Base-by-base conservation (phyloP, 2,888 invertebrate genomes). In the Drosophila formosana region DNA sequence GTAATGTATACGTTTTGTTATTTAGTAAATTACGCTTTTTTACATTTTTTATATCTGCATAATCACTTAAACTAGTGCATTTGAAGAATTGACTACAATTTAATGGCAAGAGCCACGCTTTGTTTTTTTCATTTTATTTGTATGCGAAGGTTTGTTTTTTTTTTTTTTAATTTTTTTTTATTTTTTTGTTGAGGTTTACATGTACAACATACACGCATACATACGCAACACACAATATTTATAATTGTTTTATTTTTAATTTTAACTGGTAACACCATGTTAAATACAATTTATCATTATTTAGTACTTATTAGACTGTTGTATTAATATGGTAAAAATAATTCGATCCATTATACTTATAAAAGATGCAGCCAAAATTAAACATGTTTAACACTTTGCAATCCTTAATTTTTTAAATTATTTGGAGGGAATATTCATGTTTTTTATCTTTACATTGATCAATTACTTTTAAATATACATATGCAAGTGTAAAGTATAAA, bases 391-490 rank as follows among this genome's bases (percentile, higher is more conserved):
- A 66, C 72, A 68, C 65, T 66, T 73, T 77, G 75, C 75, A 72
- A 81, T 85, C 80, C 77, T 86, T 91, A 91, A 90, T 89, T 90
- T 91, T 91, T 86, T 89, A 91, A 91, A 91, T 90, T 88, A 90
- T 89, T 83, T 90, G 90, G 91, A 90, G 90, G 91, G 91, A 91
- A 91, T 91, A 90, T 89, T 90, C 87, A 90, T 90, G 90, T 90
- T 82, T 86, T 66, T 75, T 83, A 88, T 79, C 74, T 68, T 73
- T 72, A 71, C 82, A 45, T 70, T 77, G 65, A 77, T 83, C 58
- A 61, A 52, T 70, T 67, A 47, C 71, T 72, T 68, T 74, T 56
- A 66, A 87, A 73, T 69, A 63, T 61, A 30, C 7, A 18, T 6
- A 30, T 30, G 30, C 4, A 72, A 72, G 63, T 77, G 68, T 84